A percentile compares a stretch with the other conserved stretches of the same genome.
These are phyloP conservation scores for Lochmaea capreae DNA, from an alignment of 2,888 invertebrate species.

Conservation along the genomic window DNA sequence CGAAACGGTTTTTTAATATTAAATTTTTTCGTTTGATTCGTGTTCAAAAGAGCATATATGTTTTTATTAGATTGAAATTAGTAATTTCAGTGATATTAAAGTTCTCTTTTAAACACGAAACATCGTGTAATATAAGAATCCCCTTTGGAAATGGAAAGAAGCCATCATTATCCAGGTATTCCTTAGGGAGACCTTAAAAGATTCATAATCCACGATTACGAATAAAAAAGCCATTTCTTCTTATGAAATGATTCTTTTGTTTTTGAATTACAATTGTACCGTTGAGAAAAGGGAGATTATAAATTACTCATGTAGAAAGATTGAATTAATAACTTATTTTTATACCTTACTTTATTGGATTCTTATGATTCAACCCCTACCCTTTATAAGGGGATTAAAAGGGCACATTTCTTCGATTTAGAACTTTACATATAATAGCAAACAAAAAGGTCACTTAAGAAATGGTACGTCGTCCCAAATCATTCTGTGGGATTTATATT, in stretches of 20 bases:
- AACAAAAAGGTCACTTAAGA: too few relatives aligned
- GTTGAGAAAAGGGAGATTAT: conserved; percentile 52
- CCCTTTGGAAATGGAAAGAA: conserved; percentile 47
- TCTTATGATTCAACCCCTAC: neutral
- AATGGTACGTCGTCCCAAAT: too few relatives aligned
- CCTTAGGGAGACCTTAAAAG: conserved; percentile 61
- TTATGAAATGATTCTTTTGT: conserved; percentile 64
- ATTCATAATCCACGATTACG: conserved; percentile 65
- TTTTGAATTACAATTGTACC: conserved; percentile 64
- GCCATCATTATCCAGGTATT: conserved; percentile 61
- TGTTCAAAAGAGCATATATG: conserved; percentile 47
- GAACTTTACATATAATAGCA: too few relatives aligned
- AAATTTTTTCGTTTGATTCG: conserved; percentile 8
- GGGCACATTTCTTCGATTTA: too few relatives aligned
- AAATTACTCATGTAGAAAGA: neutral
- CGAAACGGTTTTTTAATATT: too few relatives aligned
- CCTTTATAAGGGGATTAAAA: too few relatives aligned
- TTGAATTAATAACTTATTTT: conserved; percentile 18
- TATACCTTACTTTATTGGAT: neutral
- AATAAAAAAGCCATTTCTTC: conserved; percentile 64
- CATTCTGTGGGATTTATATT: too few relatives aligned
- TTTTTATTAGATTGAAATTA: conserved; percentile 50
- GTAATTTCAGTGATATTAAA: conserved; percentile 52
- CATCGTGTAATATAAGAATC: conserved; percentile 52
- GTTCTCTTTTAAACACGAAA: conserved; percentile 52